phyloP scores from a whole-genome alignment of 1,140 invertebrate species.

The Drosophila rufa region DNA sequence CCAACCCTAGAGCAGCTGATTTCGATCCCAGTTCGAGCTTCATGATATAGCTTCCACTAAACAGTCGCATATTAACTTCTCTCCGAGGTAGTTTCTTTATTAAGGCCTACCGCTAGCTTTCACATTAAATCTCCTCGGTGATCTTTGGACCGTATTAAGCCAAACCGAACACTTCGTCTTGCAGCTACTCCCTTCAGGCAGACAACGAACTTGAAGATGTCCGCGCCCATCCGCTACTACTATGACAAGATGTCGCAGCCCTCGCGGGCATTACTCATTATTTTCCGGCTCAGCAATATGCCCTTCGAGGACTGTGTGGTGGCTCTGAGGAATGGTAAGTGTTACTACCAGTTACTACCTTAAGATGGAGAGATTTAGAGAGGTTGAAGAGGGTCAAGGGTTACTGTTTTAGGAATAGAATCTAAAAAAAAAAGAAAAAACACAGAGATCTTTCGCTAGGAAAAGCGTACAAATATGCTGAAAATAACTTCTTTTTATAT shows the following conservation, averaged over 20 bases:
- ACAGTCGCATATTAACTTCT: constrained; percentile 16
- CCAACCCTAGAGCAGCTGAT: constrained; percentile 13
- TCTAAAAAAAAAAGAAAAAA: too few relatives aligned
- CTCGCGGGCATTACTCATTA: constrained; percentile 90
- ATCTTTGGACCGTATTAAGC: constrained; percentile 58
- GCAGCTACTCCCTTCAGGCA: constrained; percentile 21
- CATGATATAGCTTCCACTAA: background rate
- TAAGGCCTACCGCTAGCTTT: background rate
- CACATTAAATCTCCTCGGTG: constrained; percentile 4
- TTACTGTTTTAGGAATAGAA: too few relatives aligned
- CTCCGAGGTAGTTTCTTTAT: constrained; percentile 4
- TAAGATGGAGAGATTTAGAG: too few relatives aligned
- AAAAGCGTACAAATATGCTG: too few relatives aligned
- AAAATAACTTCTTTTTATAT: too few relatives aligned
- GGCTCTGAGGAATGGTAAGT: constrained; percentile 87
- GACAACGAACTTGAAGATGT: constrained; percentile 41
- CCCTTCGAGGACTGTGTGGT: constrained; percentile 87
- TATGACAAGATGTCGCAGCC: constrained; percentile 92
- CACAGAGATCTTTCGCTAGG: too few relatives aligned
- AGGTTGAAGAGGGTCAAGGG: too few relatives aligned
- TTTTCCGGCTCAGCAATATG: constrained; percentile 88
- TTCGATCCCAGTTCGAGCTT: constrained; percentile 26
- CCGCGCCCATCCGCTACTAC: constrained; percentile 87
- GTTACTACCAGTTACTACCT: too few relatives aligned
- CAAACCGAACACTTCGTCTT: background rate